Base-by-base conservation (phyloP, 2,888 invertebrate genomes). In the Amiota minor region DNA sequence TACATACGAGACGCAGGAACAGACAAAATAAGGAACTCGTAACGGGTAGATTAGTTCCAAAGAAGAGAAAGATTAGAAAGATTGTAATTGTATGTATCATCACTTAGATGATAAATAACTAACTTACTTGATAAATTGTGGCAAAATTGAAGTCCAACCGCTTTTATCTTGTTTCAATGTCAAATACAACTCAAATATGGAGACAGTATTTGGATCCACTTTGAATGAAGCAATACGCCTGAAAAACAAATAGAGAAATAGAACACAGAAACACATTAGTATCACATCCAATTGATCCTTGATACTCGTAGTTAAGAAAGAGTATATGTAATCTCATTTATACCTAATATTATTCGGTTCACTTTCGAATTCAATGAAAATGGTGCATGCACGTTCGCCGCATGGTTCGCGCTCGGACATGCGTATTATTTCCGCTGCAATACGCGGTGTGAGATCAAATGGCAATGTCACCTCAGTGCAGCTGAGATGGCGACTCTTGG, bases 341-440 rank as follows among this genome's bases (percentile, higher is more conserved):
- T 78, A 90, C 89, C 92, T 92, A 76, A 92, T 88, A 78, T 91
- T 90, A 76, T 88, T 91, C 76, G 91, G 92, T 84, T 93, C 93
- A 69, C 94, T 94, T 88, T 96, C 95, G 83, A 96, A 95, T 89
- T 95, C 94, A 74, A 97, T 93, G 89, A 94, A 95, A 78, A 97
- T 91, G n/a, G 94, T 94, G 86, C 96, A 96, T 55, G 97, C 97
- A 80, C 96, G 91, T 68, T 97, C 92, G 70, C 97, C 97, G 90
- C 96, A 97, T 18, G 97, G 97, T 90, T 97, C 97, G 70, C 94
- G 93, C 88, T 96, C 96, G 1, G 97, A 95, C 91, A 96, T 93
- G 72, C 93, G 92, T 71, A 97, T 91, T 76, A 96, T 94, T 88
- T 96, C 95, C 78, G 93, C 91, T 65, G 97, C 93, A 76, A 97